These are phyloP conservation scores for Microtus montanus DNA, from an alignment of 2,113 vertebrate genomes.

Conservation along the genomic window DNA sequence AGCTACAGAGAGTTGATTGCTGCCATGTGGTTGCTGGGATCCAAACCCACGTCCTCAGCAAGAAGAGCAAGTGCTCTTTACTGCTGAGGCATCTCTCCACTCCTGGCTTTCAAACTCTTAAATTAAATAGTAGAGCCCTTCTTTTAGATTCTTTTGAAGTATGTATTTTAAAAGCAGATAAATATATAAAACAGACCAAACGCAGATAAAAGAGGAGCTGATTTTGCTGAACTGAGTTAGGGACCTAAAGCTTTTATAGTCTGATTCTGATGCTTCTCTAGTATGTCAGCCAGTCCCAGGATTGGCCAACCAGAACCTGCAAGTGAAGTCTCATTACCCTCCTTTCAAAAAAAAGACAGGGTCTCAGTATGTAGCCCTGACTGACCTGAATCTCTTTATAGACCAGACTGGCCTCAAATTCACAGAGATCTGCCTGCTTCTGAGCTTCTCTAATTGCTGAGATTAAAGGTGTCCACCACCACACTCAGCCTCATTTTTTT, in stretches of 20 bases:
- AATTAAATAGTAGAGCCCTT: not conserved
- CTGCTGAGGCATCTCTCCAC: not conserved
- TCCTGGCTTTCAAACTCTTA: constrained; percentile 11
- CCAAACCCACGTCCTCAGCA: not conserved
- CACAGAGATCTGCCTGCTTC: not conserved
- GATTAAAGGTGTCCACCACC: not conserved
- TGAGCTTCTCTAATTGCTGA: not conserved
- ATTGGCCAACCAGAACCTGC: not conserved
- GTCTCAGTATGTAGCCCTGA: not conserved
- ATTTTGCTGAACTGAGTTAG: not conserved
- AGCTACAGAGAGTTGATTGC: not conserved
- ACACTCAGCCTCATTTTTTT: not conserved
- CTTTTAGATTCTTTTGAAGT: constrained; percentile 20
- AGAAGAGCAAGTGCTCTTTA: not conserved
- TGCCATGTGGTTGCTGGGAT: not conserved
- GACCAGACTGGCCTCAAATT: not conserved
- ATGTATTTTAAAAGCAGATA: constrained; percentile 48
- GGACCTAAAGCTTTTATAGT: not conserved
- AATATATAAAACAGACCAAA: constrained; percentile 46
- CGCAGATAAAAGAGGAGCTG: not conserved
- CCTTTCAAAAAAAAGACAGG: not conserved
- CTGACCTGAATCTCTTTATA: not conserved
- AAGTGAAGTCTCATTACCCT: not conserved
- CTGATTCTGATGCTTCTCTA: not conserved
- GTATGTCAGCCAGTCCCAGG: not conserved